Percentiles rank a stretch among this genome's conserved stretches.
Evolutionary conservation across 2,888 invertebrate genomes (phyloP).

Genomic region (Cataglyphis cursor): DNA sequence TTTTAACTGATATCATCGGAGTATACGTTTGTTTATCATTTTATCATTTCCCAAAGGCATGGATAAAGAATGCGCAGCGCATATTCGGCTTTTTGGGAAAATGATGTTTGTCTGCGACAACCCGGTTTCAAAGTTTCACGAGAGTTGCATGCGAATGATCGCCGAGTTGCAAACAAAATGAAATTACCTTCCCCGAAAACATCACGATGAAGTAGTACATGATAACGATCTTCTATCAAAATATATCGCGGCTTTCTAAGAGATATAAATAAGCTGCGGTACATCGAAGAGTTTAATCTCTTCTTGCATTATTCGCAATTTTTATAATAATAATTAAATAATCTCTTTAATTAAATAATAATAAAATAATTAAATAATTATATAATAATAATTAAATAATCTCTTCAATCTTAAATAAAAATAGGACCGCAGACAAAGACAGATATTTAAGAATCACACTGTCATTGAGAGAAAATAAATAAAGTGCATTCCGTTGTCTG

Average conservation of each 20-base stretch:
- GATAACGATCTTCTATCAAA: conserved; percentile 24
- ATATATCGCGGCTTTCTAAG: background rate
- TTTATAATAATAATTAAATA: no score
- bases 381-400: background rate
- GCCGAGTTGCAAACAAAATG: conserved; percentile 5
- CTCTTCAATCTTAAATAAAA: conserved; percentile 8
- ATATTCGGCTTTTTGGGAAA: background rate
- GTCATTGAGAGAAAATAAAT: background rate
- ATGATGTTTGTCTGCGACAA: background rate
- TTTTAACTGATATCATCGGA: background rate
- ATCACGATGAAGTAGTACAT: conserved; percentile 3
- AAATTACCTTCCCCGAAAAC: conserved; percentile 36
- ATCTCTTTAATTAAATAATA: no score
- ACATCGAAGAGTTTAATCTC: conserved; percentile 6
- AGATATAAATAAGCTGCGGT: background rate
- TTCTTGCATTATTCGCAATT: background rate
- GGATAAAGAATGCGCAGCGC: background rate
- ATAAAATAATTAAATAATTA: background rate
- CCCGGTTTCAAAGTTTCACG: background rate
- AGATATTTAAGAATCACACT: background rate
- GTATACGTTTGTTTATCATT: background rate
- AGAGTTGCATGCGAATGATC: conserved; percentile 27
- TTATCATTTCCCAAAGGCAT: background rate
- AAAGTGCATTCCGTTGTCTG: background rate
- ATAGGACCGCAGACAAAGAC: background rate